Percentiles rank a stretch among this genome's conserved stretches.
phyloP scores from a whole-genome alignment of 2,888 invertebrate genomes.

The Sthenelais limicola region DNA sequence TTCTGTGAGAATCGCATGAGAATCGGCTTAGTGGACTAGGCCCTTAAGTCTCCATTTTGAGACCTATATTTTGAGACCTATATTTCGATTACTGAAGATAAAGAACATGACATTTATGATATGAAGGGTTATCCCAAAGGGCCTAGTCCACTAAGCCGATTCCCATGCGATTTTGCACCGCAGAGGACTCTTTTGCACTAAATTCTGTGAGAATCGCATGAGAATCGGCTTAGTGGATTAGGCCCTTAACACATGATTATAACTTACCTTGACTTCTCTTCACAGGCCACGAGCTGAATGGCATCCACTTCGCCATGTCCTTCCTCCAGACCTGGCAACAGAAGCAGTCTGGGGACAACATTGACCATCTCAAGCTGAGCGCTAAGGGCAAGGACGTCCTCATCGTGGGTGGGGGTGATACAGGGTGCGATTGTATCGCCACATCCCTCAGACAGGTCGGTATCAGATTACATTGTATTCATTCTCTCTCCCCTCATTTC shows the following conservation, averaged over 20 bases:
- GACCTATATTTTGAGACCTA: not conserved
- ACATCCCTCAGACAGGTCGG: constrained; percentile 91
- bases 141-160: not conserved
- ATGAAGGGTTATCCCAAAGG: not conserved
- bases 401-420: constrained; percentile 90
- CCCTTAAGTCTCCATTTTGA: no score
- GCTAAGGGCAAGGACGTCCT: constrained; percentile 96
- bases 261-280: constrained; percentile 35
- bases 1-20: no score
- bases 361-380: constrained; percentile 76
- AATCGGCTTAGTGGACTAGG: no score
- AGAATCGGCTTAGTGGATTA: no score
- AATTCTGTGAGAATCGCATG: no score
- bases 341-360: constrained; percentile 83
- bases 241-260: no score
- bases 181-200: no score
- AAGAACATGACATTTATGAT: no score
- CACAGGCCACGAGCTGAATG: constrained; percentile 87
- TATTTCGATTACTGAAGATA: not conserved
- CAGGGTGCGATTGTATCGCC: constrained; percentile 98
- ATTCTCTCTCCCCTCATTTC: no score
- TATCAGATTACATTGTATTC: no score
- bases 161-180: no score
- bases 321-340: constrained; percentile 95
- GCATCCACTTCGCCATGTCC: constrained; percentile 98